These are phyloP conservation scores for Daktulosphaira vitifoliae DNA, from an alignment of 1,140 invertebrate species.

Conservation along the genomic window DNA sequence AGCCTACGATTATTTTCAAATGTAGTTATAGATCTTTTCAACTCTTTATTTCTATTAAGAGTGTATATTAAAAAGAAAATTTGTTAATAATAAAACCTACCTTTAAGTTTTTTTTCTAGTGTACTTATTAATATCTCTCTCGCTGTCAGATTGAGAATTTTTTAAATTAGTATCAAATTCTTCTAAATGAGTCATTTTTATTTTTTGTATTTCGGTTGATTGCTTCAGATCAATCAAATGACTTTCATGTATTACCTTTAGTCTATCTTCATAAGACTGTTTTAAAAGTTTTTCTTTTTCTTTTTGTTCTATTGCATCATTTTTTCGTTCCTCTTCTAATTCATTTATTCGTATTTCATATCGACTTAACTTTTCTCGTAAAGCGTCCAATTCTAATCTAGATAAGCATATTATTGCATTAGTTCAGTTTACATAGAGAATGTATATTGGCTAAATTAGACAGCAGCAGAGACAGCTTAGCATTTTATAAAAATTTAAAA, in stretches of 20 bases:
- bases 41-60: conserved; percentile 1
- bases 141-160: conserved; percentile 13
- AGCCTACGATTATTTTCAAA: background rate
- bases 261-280: conserved; percentile 5
- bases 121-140: conserved; percentile 9
- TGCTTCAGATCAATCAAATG: conserved; percentile 21
- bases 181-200: conserved; percentile 20
- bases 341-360: background rate
- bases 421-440: too few species aligned
- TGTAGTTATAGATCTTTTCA: background rate
- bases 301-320: background rate
- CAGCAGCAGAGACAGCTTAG: too few species aligned
- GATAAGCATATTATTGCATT: too few species aligned
- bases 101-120: conserved; percentile 16
- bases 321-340: conserved; percentile 10
- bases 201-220: conserved; percentile 1
- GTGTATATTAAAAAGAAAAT: too few species aligned
- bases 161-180: background rate
- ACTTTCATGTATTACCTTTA: conserved; percentile 7
- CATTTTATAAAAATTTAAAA: too few species aligned
- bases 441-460: too few species aligned
- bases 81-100: background rate
- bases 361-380: conserved; percentile 6
- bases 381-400: conserved; percentile 13
- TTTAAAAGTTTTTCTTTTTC: conserved; percentile 21